These are phyloP conservation scores for Pholis gunnellus DNA, from an alignment of 2,113 vertebrate species.

Conservation along the genomic window DNA sequence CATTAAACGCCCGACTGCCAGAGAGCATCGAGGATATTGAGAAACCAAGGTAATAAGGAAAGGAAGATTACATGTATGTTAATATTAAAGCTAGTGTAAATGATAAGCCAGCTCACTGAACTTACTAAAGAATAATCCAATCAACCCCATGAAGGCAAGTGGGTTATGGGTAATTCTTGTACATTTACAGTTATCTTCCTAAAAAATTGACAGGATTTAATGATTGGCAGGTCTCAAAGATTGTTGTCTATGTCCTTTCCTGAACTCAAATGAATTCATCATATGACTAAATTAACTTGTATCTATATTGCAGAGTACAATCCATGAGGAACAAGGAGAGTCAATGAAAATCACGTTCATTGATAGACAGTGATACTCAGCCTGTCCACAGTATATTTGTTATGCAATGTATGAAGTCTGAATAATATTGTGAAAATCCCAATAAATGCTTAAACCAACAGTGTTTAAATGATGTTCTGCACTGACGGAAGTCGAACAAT, in stretches of 20 bases:
- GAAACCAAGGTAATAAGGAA: slow-evolving; percentile 75
- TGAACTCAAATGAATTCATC: neutral
- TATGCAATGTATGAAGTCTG: neutral
- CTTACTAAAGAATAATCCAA: slow-evolving; percentile 35
- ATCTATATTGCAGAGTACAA: slow-evolving; percentile 50
- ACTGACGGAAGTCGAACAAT: neutral
- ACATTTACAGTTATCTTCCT: neutral
- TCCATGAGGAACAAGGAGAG: slow-evolving; percentile 16
- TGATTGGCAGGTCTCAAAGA: slow-evolving; percentile 2
- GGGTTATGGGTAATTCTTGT: neutral
- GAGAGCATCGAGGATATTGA: slow-evolving; percentile 89
- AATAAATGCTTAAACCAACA: neutral
- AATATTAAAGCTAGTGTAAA: slow-evolving; percentile 45
- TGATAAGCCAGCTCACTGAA: neutral
- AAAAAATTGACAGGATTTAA: neutral
- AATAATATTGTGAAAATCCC: neutral
- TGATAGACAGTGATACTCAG: neutral
- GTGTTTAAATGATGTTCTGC: neutral
- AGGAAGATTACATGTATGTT: slow-evolving; percentile 2
- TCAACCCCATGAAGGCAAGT: neutral
- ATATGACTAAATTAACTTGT: neutral
- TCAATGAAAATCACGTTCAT: slow-evolving; percentile 12
- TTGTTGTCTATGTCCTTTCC: neutral
- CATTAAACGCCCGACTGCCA: slow-evolving; percentile 79
- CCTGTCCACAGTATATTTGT: neutral